A percentile compares a stretch with the other conserved stretches of the same genome.
Evolutionary conservation across 2,888 invertebrate genomes (phyloP).

Genomic region (Anagyrus pseudococci): DNA sequence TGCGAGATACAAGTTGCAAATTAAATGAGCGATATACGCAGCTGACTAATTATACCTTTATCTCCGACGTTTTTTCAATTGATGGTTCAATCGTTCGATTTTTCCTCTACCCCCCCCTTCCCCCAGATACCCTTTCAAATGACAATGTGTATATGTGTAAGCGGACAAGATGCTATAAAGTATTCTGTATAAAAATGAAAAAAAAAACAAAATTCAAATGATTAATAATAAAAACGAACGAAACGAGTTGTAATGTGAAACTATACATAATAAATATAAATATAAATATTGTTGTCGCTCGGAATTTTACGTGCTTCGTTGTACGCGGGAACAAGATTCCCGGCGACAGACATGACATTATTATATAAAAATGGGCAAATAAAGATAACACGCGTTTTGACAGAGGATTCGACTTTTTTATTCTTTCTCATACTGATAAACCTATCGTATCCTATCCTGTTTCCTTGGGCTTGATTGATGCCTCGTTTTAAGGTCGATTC

Average conservation of each 20-base stretch:
- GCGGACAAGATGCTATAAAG: slow-evolving; percentile 14
- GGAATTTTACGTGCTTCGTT: neutral
- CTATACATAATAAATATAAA: too few relatives aligned
- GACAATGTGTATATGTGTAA: slow-evolving; percentile 38
- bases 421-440: too few relatives aligned
- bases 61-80: slow-evolving; percentile 15
- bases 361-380: slow-evolving; percentile 7
- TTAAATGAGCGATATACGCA: too few relatives aligned
- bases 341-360: neutral
- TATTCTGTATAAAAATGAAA: slow-evolving; percentile 19
- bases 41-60: too few relatives aligned
- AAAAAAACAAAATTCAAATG: neutral
- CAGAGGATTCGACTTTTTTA: too few relatives aligned
- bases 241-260: too few relatives aligned
- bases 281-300: neutral
- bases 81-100: slow-evolving; percentile 39
- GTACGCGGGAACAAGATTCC: neutral
- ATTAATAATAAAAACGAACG: too few relatives aligned
- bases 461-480: too few relatives aligned
- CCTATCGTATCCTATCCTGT: too few relatives aligned
- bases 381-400: slow-evolving; percentile 29
- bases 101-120: too few relatives aligned
- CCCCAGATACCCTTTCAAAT: slow-evolving; percentile 28
- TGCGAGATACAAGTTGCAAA: too few relatives aligned
- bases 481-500: too few relatives aligned